Evolutionary conservation across 2,113 vertebrate species (phyloP), one percentile per base, ranked within the genome.

Genomic region (Marmota flaviventris): DNA sequence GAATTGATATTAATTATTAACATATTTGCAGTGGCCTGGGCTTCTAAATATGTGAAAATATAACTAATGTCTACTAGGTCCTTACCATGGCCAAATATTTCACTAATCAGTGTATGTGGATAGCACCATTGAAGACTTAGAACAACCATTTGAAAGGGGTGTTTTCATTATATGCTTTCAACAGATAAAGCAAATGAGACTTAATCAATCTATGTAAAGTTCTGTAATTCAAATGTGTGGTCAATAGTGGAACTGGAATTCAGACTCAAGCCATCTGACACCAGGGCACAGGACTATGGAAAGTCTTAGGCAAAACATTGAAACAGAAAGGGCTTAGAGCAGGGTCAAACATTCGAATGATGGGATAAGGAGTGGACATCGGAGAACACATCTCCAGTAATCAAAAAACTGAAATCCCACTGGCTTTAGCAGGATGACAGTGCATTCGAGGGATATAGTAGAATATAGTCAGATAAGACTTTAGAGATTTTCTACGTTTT

Each of bases 81-180:
- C 72, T 91, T 20, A 89, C 11, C 48, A 51, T 12, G 53, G 20
- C 24, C 72, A 89, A 90, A 17, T 3, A 20, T 34, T 82, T 2
- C 13, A 67, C 8, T 72, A 58, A 58, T 29, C 45, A 27, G 10
- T 83, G 76, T 61, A 84, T 20, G n/a, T 32, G 42, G 39, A 87
- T 12, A 51, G 69, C 1, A 37, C 70, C 24, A 84, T 53, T 77
- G 95, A 96, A 95, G 83, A 91, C 25, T 82, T 91, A 84, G 34
- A 90, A 77, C 17, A 72, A 84, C 51, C 37, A 65, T 53, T 85
- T 51, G 51, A 77, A 65, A 78, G 73, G 82, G 22, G 51, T 51
- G 65, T 11, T 89, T 77, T 37, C 29, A 37, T 61, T 13, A 82
- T 29, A 8, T 81, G 8, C 45, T 92, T 91, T 89, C 51, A 82